A percentile compares a stretch with the other conserved stretches of the same genome.
phyloP scores from a whole-genome alignment of 2,888 invertebrate species.

The Disparrhopalites patrizii region DNA sequence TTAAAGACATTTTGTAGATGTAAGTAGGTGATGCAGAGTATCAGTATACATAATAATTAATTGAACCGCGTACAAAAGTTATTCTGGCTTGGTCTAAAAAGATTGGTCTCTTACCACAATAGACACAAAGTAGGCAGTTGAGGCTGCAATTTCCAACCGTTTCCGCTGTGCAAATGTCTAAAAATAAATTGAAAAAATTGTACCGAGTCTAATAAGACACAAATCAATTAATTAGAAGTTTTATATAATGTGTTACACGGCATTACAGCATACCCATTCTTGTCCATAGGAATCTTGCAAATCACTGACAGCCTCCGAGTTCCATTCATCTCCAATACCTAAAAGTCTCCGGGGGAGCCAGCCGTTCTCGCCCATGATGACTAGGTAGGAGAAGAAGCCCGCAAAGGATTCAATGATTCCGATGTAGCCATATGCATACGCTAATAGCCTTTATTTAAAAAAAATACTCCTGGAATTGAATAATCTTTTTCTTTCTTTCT shows the following conservation, averaged over 20 bases:
- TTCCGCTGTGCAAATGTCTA: conserved; percentile 37
- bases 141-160: conserved; percentile 34
- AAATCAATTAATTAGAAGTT: background rate
- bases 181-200: background rate
- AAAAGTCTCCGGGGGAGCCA: conserved; percentile 64
- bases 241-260: background rate
- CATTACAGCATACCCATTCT: conserved; percentile 70
- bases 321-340: conserved; percentile 68
- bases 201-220: too few relatives aligned
- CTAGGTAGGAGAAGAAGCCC: conserved; percentile 80
- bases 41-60: too few relatives aligned
- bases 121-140: conserved; percentile 62
- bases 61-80: too few relatives aligned
- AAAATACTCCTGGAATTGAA: background rate
- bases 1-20: background rate
- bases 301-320: conserved; percentile 65
- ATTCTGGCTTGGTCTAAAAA: too few relatives aligned
- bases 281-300: conserved; percentile 68
- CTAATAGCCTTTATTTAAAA: conserved; percentile 58
- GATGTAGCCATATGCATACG: conserved; percentile 78
- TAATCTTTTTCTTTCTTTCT: background rate
- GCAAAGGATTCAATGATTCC: conserved; percentile 78
- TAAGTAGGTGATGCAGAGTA: background rate
- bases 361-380: conserved; percentile 80
- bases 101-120: conserved; percentile 32